phyloP scores from a whole-genome alignment of 2,113 vertebrate genomes.

The Oreocharis arfaki region DNA sequence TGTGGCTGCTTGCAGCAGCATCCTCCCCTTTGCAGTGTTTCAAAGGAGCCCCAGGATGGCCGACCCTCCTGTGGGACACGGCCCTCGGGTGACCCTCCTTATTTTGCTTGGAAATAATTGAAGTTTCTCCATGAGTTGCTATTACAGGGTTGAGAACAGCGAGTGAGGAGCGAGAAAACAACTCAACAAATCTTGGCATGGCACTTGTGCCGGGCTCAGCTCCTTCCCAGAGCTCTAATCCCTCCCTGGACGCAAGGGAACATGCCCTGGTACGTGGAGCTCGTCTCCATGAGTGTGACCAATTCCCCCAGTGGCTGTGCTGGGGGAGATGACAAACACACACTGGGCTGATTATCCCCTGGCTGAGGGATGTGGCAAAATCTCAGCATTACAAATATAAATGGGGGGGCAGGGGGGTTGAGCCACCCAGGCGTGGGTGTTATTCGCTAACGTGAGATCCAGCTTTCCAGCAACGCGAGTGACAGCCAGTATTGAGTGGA shows the following conservation, averaged over 20 bases:
- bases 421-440: background rate
- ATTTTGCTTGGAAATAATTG: background rate
- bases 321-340: background rate
- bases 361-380: background rate
- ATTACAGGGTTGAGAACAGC: background rate
- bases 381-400: background rate
- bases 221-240: background rate
- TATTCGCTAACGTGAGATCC: background rate
- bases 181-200: background rate
- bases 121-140: background rate
- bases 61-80: background rate
- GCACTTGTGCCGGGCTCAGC: background rate
- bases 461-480: background rate
- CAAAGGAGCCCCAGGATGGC: background rate
- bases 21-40: background rate
- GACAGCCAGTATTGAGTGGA: slow-evolving; percentile 28
- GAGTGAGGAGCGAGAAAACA: background rate
- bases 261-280: background rate
- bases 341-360: background rate
- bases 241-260: background rate
- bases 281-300: background rate
- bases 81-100: background rate
- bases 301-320: background rate
- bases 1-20: background rate
- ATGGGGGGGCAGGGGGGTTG: background rate